These are phyloP conservation scores for Paramormyrops kingsleyae DNA, from an alignment of 2,113 vertebrate genomes.

Conservation along the genomic window DNA sequence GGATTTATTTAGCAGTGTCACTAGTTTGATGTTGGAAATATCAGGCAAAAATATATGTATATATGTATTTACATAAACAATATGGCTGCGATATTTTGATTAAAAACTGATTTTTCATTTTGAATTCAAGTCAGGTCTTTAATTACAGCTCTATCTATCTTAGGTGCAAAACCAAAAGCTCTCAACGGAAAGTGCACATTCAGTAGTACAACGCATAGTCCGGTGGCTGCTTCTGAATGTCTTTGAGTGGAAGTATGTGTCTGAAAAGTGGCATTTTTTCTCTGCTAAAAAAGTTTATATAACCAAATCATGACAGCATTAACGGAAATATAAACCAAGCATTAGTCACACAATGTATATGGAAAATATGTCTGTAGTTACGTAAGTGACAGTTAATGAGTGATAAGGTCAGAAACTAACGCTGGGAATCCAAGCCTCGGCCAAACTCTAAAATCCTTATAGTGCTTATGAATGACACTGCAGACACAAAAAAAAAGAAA, in stretches of 20 bases:
- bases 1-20: slow-evolving; percentile 46
- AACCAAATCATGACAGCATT: slow-evolving; percentile 56
- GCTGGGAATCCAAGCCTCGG: slow-evolving; percentile 40
- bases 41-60: slow-evolving; percentile 25
- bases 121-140: slow-evolving; percentile 18
- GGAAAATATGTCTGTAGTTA: slow-evolving; percentile 48
- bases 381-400: slow-evolving; percentile 33
- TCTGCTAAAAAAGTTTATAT: slow-evolving; percentile 42
- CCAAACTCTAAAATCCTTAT: slow-evolving; percentile 33
- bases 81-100: slow-evolving; percentile 24
- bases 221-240: not conserved
- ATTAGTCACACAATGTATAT: slow-evolving; percentile 54
- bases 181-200: not conserved
- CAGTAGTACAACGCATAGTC: not conserved
- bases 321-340: slow-evolving; percentile 63
- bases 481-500: slow-evolving; percentile 47
- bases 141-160: slow-evolving; percentile 19
- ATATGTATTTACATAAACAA: slow-evolving; percentile 26
- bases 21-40: slow-evolving; percentile 23
- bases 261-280: slow-evolving; percentile 5
- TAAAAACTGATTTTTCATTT: slow-evolving; percentile 16
- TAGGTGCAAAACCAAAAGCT: not conserved
- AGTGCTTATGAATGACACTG: slow-evolving; percentile 56
- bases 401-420: slow-evolving; percentile 52
- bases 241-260: not conserved